These are phyloP conservation scores for Incurvaria masculella DNA, from an alignment of 2,888 invertebrate species.

Conservation along the genomic window DNA sequence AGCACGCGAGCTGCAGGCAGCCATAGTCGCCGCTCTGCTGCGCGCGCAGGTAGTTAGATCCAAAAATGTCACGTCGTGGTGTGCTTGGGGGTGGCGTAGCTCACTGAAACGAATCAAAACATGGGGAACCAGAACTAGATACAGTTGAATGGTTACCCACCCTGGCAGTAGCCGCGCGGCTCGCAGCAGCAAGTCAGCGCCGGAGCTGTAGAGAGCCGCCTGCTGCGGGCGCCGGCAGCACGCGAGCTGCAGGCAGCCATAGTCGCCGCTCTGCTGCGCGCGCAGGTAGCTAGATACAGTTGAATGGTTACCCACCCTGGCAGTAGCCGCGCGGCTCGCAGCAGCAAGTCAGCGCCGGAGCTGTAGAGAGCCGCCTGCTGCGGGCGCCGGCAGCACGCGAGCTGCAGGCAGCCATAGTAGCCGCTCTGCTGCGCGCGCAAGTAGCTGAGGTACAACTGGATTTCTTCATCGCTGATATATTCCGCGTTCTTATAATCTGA, in stretches of 20 bases:
- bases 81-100: no score
- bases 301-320: constrained; percentile 53
- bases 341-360: constrained; percentile 71
- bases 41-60: constrained; percentile 66
- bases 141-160: constrained; percentile 34
- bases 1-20: constrained; percentile 74
- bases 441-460: constrained; percentile 67
- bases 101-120: no score
- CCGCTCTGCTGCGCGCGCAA: constrained; percentile 61
- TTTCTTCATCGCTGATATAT: constrained; percentile 66
- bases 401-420: constrained; percentile 69
- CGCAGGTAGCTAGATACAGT: background rate
- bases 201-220: constrained; percentile 71
- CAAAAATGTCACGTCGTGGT: no score
- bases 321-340: constrained; percentile 67
- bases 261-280: constrained; percentile 51
- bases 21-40: constrained; percentile 62
- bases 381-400: constrained; percentile 73
- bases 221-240: constrained; percentile 72
- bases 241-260: constrained; percentile 62
- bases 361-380: constrained; percentile 69
- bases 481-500: constrained; percentile 42
- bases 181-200: constrained; percentile 72
- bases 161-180: constrained; percentile 65
- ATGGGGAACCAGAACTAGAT: no score